Conservation (phyloP, 2,113 vertebrate genomes). For the Hippocampus comes region DNA sequence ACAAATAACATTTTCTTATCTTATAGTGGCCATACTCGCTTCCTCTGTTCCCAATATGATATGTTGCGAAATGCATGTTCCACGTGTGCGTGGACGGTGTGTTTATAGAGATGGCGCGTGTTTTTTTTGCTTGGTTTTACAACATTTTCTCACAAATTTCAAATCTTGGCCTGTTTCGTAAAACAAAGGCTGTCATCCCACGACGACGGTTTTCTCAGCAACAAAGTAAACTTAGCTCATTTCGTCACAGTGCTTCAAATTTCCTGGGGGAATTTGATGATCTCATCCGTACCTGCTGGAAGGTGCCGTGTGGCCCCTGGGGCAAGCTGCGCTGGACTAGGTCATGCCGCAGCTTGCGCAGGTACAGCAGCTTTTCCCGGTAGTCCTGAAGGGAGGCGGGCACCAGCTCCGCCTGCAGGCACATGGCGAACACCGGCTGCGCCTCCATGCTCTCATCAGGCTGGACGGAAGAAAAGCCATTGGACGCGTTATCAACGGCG, state of each 20-base stretch:
- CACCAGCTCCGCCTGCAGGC: constrained; percentile 89
- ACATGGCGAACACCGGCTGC: constrained; percentile 78
- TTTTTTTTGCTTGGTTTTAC: no score
- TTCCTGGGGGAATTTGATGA: not conserved
- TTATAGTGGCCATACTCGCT: no score
- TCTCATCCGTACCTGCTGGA: constrained; percentile 77
- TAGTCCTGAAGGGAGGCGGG: constrained; percentile 91
- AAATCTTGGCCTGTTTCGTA: no score
- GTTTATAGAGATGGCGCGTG: no score
- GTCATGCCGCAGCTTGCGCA: constrained; percentile 88
- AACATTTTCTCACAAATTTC: no score
- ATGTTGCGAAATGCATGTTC: no score
- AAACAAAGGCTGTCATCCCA: no score
- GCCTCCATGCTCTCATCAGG: constrained; percentile 65
- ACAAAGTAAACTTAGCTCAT: not conserved
- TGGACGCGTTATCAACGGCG: not conserved
- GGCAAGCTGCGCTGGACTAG: constrained; percentile 75
- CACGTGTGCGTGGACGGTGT: no score
- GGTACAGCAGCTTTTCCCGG: constrained; percentile 90
- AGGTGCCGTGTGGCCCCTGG: constrained; percentile 54
- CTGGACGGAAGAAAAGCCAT: constrained; percentile 56
- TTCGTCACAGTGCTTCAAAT: not conserved
- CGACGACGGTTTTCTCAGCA: no score
- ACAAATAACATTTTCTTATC: no score
- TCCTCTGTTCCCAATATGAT: no score